Evolutionary conservation across 2,797 vertebrate species (phyloP), one percentile per base, ranked within the genome.

Genomic region (Acipenser ruthenus): DNA sequence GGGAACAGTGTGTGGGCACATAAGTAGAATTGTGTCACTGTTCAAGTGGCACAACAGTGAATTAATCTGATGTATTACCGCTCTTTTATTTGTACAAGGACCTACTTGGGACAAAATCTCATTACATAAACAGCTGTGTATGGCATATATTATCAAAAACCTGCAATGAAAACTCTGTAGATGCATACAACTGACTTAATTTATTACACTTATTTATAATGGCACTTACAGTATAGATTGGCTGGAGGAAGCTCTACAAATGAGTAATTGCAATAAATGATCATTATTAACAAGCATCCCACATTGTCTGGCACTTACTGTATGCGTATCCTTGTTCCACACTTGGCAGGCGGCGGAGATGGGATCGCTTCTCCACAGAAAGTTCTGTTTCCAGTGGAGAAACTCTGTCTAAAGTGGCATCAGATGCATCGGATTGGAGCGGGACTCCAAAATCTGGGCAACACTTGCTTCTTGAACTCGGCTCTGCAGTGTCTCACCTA

Each of bases 401-500:
- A 95, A 65, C 92, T 99, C 65, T 90, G 80, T 72, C 87, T 99
- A 64, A 96, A 95, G 72, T 99, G 97, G 97, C 87, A 89, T 0
- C 91, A 96, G 70, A 83, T 86, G 50, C 93, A 94, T 0, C 92
- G 91, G 59, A 90, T 96, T 65, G 96, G 97, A 78, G 94, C 95
- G 18, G 97, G 96, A 15, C 93, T 99, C 73, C 94, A 95, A 78
- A 99, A 99, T 74, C 86, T 98, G 60, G 95, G 97, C 79, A 99
- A 99, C 74, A 99, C 95, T 0, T 99, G 97, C 74, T 99, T 97
- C 79, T 90, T 98, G 60, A 99, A 99, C 79, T 92, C 96, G 5
- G 93, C 94, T 8, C 79, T 99, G 53, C 97, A 99, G 68, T 99
- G 97, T 85, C 84, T 99, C 71, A 94, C 94, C 6, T 99, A 99